Base-by-base conservation (phyloP, 2,113 vertebrate species). In the Polypterus senegalus region DNA sequence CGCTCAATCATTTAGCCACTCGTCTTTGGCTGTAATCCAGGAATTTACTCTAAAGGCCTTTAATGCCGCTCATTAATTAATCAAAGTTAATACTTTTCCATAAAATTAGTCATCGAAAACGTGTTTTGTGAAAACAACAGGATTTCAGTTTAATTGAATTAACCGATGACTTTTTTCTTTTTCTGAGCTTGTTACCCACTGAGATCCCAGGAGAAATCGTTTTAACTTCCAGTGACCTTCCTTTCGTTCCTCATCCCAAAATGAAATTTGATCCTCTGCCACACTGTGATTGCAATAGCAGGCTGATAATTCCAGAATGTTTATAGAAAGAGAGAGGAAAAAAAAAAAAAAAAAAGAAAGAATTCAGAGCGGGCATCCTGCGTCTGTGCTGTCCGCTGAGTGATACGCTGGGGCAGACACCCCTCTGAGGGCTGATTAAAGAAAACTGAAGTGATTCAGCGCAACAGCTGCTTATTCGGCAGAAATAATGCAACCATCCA, bases 381-480 rank as follows among this genome's bases (percentile, higher is more conserved):
- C 3, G 27, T 27, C 5, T 70, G 43, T 48, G 67, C 67, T 70
- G 68, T 65, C 73, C 69, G 27, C 67, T 11, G 57, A 77, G 73
- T 79, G 77, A 81, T 77, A 71, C 45, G 70, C 66, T 60, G 72
- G 49, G 54, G 27, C 63, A 77, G 80, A 83, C 79, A 79, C 78
- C 76, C 77, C 77, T 67, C 67, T 69, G 66, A 68, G 78, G 71
- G 68, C 69, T 79, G 76, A 82, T 81, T 80, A 78, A 58, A 74
- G 67, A 73, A 77, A 80, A 83, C 79, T 77, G 69, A 70, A 56
- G 9, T 67, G 74, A 77, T 74, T 71, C 76, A 85, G 71, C 70
- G 62, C 72, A 79, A 70, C 80, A 80, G 77, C 73, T 81, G 77
- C 69, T 77, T 27, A 27, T 27, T 27, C 27, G 27, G 27, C 27